Evolutionary conservation across 2,888 invertebrate species (phyloP).

Genomic region (Camponotus fellah): DNA sequence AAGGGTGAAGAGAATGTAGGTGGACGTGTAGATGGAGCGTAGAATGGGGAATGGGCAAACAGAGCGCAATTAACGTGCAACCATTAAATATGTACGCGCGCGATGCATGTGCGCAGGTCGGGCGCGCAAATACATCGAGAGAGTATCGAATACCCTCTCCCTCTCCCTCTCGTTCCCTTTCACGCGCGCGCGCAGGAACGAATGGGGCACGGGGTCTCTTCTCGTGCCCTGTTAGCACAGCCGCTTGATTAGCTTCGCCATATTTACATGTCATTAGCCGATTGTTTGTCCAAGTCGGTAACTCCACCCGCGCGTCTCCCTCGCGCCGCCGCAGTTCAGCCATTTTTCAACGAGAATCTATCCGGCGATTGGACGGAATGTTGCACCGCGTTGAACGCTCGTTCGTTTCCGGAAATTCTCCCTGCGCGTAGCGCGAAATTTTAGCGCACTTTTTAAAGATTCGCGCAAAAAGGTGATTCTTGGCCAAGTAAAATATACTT

Average conservation of each 20-base stretch:
- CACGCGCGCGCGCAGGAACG: slow-evolving; percentile 42
- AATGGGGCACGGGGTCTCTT: slow-evolving; percentile 77
- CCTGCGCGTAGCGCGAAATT: background rate
- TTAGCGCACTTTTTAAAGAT: background rate
- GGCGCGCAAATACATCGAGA: slow-evolving; percentile 80
- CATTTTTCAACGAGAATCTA: slow-evolving; percentile 25
- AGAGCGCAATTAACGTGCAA: slow-evolving; percentile 84
- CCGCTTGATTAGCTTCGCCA: slow-evolving; percentile 85
- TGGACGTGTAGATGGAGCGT: slow-evolving; percentile 69
- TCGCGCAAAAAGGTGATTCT: too few relatives aligned
- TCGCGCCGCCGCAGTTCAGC: slow-evolving; percentile 53
- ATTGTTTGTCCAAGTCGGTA: slow-evolving; percentile 83
- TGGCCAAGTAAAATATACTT: background rate
- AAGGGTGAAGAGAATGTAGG: slow-evolving; percentile 70
- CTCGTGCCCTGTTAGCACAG: slow-evolving; percentile 82
- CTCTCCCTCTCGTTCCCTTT: slow-evolving; percentile 57
- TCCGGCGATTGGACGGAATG: slow-evolving; percentile 11
- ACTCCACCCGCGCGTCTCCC: slow-evolving; percentile 76
- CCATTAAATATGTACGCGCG: slow-evolving; percentile 84
- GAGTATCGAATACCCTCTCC: slow-evolving; percentile 78
- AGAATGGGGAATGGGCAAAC: slow-evolving; percentile 81
- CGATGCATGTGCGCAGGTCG: slow-evolving; percentile 72
- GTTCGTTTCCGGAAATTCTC: background rate
- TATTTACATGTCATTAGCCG: slow-evolving; percentile 86
- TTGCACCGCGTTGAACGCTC: background rate